Evolutionary conservation across 1,140 invertebrate genomes (phyloP).

Genomic region (Doryteuthis pealeii): DNA sequence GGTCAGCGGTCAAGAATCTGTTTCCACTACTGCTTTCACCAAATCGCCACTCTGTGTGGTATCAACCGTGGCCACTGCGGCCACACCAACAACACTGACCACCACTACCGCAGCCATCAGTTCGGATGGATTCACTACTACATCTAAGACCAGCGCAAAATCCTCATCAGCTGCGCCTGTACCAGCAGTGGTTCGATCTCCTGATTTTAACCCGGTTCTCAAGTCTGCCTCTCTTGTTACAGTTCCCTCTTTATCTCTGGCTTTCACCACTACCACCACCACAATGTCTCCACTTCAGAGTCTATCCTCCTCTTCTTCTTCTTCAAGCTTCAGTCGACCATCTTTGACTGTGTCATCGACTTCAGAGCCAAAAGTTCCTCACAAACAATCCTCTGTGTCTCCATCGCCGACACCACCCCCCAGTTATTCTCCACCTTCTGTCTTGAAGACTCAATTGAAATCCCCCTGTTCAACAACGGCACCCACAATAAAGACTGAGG

Average conservation of each 20-base stretch:
- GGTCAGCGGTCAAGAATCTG: not conserved
- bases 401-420: not conserved
- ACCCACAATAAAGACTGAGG: not conserved
- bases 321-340: not conserved
- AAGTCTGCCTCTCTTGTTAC: not conserved
- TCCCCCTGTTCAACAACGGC: not conserved
- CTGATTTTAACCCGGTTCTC: constrained; percentile 3
- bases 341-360: not conserved
- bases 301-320: not conserved
- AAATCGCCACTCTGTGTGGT: not conserved
- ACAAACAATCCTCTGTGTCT: not conserved
- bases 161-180: constrained; percentile 14
- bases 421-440: not conserved
- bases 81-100: constrained; percentile 10
- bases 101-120: constrained; percentile 14
- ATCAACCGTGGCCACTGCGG: constrained; percentile 15
- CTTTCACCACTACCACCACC: constrained; percentile 1
- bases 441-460: not conserved
- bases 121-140: constrained; percentile 18
- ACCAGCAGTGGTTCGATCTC: constrained; percentile 32
- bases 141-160: constrained; percentile 19
- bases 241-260: not conserved
- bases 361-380: constrained; percentile 3
- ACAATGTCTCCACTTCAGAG: not conserved
- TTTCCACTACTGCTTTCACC: not conserved